Evolutionary conservation across 92 coral and sea anemone species (phyloP).

Genomic region (Diadumene lineata): DNA sequence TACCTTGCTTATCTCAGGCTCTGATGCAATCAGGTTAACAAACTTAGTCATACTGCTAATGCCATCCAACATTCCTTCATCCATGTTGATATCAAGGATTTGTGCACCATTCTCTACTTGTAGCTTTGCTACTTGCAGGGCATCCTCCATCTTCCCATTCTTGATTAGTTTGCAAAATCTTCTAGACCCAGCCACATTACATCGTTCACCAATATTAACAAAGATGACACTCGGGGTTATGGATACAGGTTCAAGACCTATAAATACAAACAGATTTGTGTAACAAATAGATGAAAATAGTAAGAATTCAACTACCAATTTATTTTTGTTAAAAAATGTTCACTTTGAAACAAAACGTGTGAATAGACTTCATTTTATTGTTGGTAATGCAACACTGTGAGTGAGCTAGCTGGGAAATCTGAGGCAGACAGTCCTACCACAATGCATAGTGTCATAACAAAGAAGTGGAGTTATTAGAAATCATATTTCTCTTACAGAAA

Average conservation of each 20-base stretch:
- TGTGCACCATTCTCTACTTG: conserved; percentile 99
- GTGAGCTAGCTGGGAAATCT: too few species aligned
- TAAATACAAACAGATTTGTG: background rate
- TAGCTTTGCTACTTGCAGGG: conserved; percentile 81
- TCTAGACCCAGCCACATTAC: conserved; percentile 99
- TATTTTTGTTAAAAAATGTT: too few species aligned
- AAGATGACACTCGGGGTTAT: conserved; percentile 85
- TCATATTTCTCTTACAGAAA: too few species aligned
- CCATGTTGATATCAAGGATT: conserved; percentile 97
- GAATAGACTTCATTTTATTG: too few species aligned
- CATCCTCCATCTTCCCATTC: conserved; percentile 96
- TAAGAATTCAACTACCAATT: too few species aligned
- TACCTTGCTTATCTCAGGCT: conserved; percentile 97
- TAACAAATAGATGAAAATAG: too few species aligned
- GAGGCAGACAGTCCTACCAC: too few species aligned
- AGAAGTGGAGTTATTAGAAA: too few species aligned
- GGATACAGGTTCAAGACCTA: conserved; percentile 77
- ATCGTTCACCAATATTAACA: conserved; percentile 96
- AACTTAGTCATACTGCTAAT: conserved; percentile 78
- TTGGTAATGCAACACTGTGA: too few species aligned
- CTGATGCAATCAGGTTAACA: conserved; percentile 89
- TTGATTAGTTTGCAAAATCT: conserved; percentile 82
- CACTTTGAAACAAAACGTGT: too few species aligned
- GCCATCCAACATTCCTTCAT: conserved; percentile 96
- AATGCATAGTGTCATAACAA: too few species aligned